A percentile compares a stretch with the other conserved stretches of the same genome.
These are phyloP conservation scores for Mallotus villosus DNA, from an alignment of 2,797 vertebrate species.

Conservation along the genomic window DNA sequence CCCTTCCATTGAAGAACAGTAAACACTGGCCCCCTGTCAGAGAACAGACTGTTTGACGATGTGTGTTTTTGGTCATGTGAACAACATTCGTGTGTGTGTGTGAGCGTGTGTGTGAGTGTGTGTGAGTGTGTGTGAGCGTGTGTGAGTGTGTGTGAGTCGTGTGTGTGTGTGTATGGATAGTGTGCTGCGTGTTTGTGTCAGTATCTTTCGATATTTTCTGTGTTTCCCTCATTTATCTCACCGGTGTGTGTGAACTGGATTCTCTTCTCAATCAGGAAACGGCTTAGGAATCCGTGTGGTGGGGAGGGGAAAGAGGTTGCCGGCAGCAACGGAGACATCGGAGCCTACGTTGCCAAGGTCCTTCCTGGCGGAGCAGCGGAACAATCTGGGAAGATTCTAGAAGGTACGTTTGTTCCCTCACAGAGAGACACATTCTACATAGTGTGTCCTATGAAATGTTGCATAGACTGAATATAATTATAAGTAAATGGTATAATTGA, in stretches of 20 bases:
- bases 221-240: background rate
- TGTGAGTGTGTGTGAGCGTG: background rate
- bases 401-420: slow-evolving; percentile 80
- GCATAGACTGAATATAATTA: too few relatives aligned
- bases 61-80: slow-evolving; percentile 3
- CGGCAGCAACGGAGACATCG: slow-evolving; percentile 87
- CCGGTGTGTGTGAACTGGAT: background rate
- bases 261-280: slow-evolving; percentile 68
- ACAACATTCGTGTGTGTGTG: background rate
- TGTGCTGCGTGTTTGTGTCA: background rate
- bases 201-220: background rate
- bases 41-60: background rate
- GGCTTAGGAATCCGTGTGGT: slow-evolving; percentile 92
- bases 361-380: slow-evolving; percentile 93
- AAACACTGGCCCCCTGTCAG: background rate
- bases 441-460: too few relatives aligned
- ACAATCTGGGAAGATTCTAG: slow-evolving; percentile 92
- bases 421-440: too few relatives aligned
- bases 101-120: slow-evolving; percentile 4
- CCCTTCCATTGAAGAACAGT: slow-evolving; percentile 11
- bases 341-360: slow-evolving; percentile 96
- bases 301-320: slow-evolving; percentile 98
- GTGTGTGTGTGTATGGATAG: background rate
- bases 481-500: too few relatives aligned
- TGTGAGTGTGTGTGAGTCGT: slow-evolving; percentile 14